These are phyloP conservation scores for Azorinus chamasolen DNA, from an alignment of 2,888 invertebrate species.

Conservation along the genomic window DNA sequence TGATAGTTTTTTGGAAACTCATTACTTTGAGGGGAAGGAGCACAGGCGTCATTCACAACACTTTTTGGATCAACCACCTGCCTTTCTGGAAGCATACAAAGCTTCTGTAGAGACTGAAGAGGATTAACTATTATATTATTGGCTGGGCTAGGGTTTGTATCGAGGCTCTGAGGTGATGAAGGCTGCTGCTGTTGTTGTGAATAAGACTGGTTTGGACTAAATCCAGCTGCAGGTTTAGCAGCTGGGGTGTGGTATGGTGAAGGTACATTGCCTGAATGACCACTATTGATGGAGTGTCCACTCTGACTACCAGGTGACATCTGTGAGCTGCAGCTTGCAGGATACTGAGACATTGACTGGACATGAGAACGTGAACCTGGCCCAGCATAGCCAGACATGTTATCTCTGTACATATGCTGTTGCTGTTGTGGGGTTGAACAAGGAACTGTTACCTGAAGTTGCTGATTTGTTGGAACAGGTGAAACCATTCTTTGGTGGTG, in stretches of 20 bases:
- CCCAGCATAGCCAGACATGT: constrained; percentile 12
- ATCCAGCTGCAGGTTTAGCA: constrained; percentile 48
- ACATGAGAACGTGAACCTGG: constrained; percentile 54
- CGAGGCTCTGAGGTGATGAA: background rate
- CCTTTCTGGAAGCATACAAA: constrained; percentile 81
- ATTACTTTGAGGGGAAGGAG: constrained; percentile 67
- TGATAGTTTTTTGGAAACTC: constrained; percentile 78
- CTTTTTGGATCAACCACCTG: constrained; percentile 84
- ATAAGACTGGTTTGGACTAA: constrained; percentile 62
- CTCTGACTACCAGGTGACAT: constrained; percentile 56
- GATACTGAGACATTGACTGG: constrained; percentile 33
- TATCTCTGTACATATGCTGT: constrained; percentile 16
- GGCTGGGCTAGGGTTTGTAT: constrained; percentile 1
- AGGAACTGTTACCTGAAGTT: constrained; percentile 66
- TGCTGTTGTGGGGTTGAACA: constrained; percentile 41
- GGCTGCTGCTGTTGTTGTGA: background rate
- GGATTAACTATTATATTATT: constrained; percentile 66
- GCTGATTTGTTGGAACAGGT: constrained; percentile 64
- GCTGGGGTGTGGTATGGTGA: constrained; percentile 69
- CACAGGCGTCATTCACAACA: constrained; percentile 83
- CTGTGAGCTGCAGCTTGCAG: constrained; percentile 38
- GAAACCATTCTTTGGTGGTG: constrained; percentile 58
- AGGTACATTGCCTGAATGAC: constrained; percentile 65
- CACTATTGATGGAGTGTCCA: constrained; percentile 66
- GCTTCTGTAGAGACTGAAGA: constrained; percentile 82